Evolutionary conservation across 2,888 invertebrate genomes (phyloP), one percentile per base, ranked within the genome.

Genomic region (Lysandra bellargus): DNA sequence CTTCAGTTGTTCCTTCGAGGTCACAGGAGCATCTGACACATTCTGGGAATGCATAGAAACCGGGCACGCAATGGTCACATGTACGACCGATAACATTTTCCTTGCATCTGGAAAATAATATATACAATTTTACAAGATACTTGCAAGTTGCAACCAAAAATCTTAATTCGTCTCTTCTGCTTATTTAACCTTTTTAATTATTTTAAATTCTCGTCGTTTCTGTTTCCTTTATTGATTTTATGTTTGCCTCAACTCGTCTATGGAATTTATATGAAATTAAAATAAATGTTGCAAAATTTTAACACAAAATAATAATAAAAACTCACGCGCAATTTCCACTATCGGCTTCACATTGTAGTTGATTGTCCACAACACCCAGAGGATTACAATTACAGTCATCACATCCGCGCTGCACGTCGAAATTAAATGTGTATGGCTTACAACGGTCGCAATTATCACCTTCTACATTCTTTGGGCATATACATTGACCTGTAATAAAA

Each of bases 321-420:
- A 91, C 96, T 95, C 88, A 97, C 97, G 94, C 92, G 94, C 99
- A 99, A 83, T 96, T 97, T 12, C 99, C 99, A 83, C 96, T 98
- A 79, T 96, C 94, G 2, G 98, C 95, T 87, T 99, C 98, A 88
- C 99, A 99, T 86, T 99, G 98, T 79, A 98, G 90, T 83, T 97
- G 96, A 60, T 97, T 96, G 82, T 95, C 91, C 72, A 96, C 90
- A 0, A 99, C 98, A 5, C 99, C 99, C 60, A 97, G 90, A 1
- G 96, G 96, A 85, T 98, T 96, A 89, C 99, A 99, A 86, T 97
- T 97, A 89, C 99, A 99, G 82, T 98, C 97, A 90, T 98, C 98
- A 89, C 99, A 99, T 7, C 99, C 99, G 85, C 98, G 98, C 79
- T 98, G 96, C 72, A 97, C 97, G 94, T 99, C 98, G 88, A 97